Evolutionary conservation across 2,888 invertebrate genomes (phyloP), one percentile per base, ranked within the genome.

Genomic region (Timema podura): DNA sequence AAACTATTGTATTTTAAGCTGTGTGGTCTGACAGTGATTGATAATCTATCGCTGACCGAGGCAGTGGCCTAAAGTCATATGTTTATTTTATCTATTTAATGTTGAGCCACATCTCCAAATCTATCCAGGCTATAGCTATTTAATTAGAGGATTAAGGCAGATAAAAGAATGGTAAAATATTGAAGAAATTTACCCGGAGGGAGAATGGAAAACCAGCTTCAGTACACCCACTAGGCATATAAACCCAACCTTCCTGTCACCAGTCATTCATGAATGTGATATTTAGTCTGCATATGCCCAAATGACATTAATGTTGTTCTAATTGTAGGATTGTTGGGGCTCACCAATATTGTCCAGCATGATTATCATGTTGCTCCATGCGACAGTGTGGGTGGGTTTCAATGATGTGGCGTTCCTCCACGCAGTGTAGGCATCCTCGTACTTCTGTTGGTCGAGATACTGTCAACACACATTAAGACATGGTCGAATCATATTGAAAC

Each of bases 321-420:
- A 30, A 30, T 30, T 30, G 30, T 30, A 30, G 30, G 30, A 30
- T 30, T 30, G 2, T 30, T 30, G 30, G n/a, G 44, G 70, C 71
- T 76, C 74, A 83, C 90, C 90, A 73, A 88, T 85, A 75, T 91
- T 91, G 79, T 95, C 95, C 71, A 93, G 81, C 76, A 96, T 85
- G 8, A 96, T 91, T 67, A 97, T 84, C 78, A 93, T 87, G 79
- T 98, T 98, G 64, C 91, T 93, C 98, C 98, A 98, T 0, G 97
- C 93, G 74, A 91, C 88, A 8, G 87, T 85, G 79, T 97, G 96
- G 0, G 86, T 87, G 0, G 92, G 89, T 78, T 91, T 91, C 70
- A 91, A 84, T 68, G 84, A 80, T 0, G 93, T 92, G 1, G 97
- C 93, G 79, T 90, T 89, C 76, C 87, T 85, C 96, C 96, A 98